phyloP scores from a whole-genome alignment of 2,797 vertebrate genomes.

The Danionella dracula region DNA sequence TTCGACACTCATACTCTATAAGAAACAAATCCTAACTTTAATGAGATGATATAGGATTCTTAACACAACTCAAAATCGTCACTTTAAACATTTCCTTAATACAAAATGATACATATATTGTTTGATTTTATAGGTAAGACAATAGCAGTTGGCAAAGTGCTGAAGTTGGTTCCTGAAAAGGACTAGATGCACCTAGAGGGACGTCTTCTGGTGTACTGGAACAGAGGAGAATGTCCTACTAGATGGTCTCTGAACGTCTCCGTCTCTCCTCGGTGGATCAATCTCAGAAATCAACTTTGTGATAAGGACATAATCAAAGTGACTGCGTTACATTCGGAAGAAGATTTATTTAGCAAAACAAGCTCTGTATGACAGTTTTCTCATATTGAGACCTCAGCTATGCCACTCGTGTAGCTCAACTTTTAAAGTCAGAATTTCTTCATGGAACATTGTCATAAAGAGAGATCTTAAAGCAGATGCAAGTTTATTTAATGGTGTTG shows the following conservation, averaged over 20 bases:
- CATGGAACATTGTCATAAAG: conserved; percentile 39
- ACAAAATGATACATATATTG: not conserved
- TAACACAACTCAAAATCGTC: too few species aligned
- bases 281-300: conserved; percentile 40
- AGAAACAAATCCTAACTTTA: too few species aligned
- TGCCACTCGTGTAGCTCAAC: conserved; percentile 91
- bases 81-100: too few species aligned
- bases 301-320: conserved; percentile 76
- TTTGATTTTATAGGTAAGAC: conserved; percentile 81
- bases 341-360: conserved; percentile 63
- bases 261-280: conserved; percentile 78
- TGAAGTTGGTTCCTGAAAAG: conserved; percentile 99
- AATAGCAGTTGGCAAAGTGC: conserved; percentile 98
- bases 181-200: conserved; percentile 81
- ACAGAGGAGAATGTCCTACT: conserved; percentile 83
- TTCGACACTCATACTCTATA: too few species aligned
- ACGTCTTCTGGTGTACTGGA: conserved; percentile 72
- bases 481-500: conserved; percentile 47
- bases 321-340: conserved; percentile 72
- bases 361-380: conserved; percentile 98
- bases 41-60: too few species aligned
- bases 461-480: conserved; percentile 40
- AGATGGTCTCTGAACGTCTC: conserved; percentile 71
- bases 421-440: conserved; percentile 44
- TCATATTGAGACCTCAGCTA: conserved; percentile 99